Evolutionary conservation across 2,888 invertebrate genomes (phyloP), one percentile per base, ranked within the genome.

Genomic region (Drosophila barbarae): DNA sequence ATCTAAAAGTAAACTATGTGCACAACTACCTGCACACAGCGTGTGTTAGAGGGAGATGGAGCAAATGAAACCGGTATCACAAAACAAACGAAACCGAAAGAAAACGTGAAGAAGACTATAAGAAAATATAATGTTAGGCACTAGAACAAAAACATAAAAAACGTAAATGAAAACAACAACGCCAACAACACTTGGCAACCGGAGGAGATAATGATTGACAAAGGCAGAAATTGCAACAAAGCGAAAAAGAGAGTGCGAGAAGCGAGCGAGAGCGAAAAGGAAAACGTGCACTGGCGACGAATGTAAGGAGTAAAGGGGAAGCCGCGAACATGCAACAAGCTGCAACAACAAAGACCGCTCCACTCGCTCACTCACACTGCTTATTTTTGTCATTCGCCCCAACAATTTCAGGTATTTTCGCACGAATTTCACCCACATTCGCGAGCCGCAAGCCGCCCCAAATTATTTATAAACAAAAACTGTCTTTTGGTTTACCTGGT

Each of bases 1-100:
- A 83, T 81, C 84, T 84, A 83, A 83, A 83, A 73, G 81, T 81
- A 79, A 83, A 73, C 79, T 75, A 77, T 65, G 67, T 69, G 67
- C 79, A 80, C 71, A 77, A 74, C 78, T 80, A 78, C 78, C 78
- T 78, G 78, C 71, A 51, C 71, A 69, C 51, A 52, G 51, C 52
- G 50, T 46, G 50, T 46, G 47, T 8, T 32, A 49, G 65, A 56
- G 63, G 35, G 50, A 38, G 69, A 38, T 18, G 56, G 41, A 26
- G 61, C 58, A 4, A n/a, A 21, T 9, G 46, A 81, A 79, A 79
- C 79, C 79, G 79, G 79, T 84, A 79, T 79, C 59, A 71, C 60
- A 79, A 73, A 68, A 68, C 75, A 77, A 79, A 77, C 73, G 73
- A 59, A 67, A 63, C 56, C 44, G 26, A 42, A 42, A 60, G 61